Evolutionary conservation across 2,888 invertebrate genomes (phyloP).

Genomic region (Eupeodes latifasciatus): DNA sequence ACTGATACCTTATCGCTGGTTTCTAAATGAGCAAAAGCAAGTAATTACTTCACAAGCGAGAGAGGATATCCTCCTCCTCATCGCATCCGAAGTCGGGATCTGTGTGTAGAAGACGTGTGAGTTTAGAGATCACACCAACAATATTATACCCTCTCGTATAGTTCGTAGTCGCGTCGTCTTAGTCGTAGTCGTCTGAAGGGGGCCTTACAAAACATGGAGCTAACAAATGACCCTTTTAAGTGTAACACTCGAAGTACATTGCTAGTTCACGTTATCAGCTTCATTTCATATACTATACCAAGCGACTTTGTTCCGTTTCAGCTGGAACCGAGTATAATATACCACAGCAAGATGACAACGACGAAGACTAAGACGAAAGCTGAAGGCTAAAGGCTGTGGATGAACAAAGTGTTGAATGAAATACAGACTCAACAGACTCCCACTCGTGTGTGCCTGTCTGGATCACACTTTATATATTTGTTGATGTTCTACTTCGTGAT

Average conservation of each 20-base stretch:
- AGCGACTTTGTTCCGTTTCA: slow-evolving; percentile 8
- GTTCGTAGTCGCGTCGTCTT: neutral
- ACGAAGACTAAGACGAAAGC: neutral
- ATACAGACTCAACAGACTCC: slow-evolving; percentile 46
- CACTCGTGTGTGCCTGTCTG: slow-evolving; percentile 54
- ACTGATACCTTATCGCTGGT: slow-evolving; percentile 71
- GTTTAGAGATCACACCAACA: slow-evolving; percentile 47
- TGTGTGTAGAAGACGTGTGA: slow-evolving; percentile 36
- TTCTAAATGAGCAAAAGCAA: slow-evolving; percentile 73
- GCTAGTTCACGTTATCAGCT: slow-evolving; percentile 67
- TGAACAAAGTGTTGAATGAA: slow-evolving; percentile 65
- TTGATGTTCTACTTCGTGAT: slow-evolving; percentile 73
- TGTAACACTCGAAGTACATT: slow-evolving; percentile 75
- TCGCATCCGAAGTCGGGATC: slow-evolving; percentile 19
- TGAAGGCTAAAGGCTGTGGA: slow-evolving; percentile 37
- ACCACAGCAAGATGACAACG: neutral
- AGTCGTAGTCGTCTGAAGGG: neutral
- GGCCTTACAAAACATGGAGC: slow-evolving; percentile 12
- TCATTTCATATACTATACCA: slow-evolving; percentile 30
- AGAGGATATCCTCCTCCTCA: slow-evolving; percentile 53
- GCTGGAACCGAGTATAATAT: neutral
- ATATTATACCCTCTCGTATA: slow-evolving; percentile 21
- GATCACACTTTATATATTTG: slow-evolving; percentile 60
- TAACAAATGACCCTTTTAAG: slow-evolving; percentile 76
- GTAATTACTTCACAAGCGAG: slow-evolving; percentile 54